phyloP scores from a whole-genome alignment of 2,888 invertebrate genomes.

The Gisinianus flammeolus region DNA sequence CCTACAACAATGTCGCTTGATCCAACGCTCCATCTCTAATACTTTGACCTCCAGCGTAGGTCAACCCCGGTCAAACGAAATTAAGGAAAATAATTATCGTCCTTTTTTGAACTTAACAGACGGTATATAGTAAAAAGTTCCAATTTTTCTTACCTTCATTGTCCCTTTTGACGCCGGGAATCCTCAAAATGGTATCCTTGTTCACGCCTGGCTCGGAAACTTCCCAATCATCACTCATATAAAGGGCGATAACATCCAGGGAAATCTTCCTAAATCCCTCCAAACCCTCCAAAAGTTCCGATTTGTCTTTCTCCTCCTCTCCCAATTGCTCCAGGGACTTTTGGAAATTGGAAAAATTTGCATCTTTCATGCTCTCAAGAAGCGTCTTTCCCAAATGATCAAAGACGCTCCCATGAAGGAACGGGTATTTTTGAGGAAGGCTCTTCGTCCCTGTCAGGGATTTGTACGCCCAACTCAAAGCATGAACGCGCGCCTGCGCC shows the following conservation, averaged over 20 bases:
- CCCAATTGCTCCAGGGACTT: not conserved
- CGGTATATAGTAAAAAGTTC: not conserved
- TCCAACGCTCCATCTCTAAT: too few relatives aligned
- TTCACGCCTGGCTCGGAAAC: not conserved
- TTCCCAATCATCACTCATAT: not conserved
- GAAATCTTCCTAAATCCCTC: not conserved
- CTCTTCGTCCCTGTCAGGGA: not conserved
- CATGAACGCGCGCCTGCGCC: conserved; percentile 25
- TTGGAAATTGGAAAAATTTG: not conserved
- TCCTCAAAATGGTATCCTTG: conserved; percentile 20
- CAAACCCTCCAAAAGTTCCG: not conserved
- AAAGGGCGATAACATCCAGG: not conserved
- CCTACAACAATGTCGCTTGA: too few relatives aligned
- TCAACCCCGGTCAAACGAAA: too few relatives aligned
- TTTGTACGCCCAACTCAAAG: conserved; percentile 36
- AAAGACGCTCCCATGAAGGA: not conserved
- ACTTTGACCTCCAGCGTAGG: too few relatives aligned
- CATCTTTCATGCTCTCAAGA: not conserved
- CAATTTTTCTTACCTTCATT: conserved; percentile 25
- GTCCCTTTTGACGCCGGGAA: not conserved
- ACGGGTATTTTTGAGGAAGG: conserved; percentile 21
- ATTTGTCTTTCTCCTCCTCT: not conserved
- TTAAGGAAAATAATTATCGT: too few relatives aligned
- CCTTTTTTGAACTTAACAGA: too few relatives aligned
- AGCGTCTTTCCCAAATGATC: not conserved